phyloP scores from a whole-genome alignment of 2,797 vertebrate genomes.

The Enteromius trimaculatus region DNA sequence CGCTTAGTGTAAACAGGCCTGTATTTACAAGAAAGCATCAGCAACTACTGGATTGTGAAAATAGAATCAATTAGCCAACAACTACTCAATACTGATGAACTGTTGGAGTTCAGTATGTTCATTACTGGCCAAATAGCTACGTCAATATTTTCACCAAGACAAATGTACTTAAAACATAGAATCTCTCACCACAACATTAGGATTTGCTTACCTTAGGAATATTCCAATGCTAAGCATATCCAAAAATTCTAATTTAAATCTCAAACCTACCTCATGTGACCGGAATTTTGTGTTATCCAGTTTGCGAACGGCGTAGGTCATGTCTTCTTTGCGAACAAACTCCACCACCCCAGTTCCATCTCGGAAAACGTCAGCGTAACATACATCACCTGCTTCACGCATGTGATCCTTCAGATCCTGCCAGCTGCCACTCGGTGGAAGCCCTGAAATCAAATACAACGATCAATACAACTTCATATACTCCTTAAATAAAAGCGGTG shows the following conservation, averaged over 20 bases:
- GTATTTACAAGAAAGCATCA: not conserved
- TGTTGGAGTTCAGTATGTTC: too few species aligned
- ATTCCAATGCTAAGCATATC: constrained; percentile 45
- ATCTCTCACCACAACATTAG: not conserved
- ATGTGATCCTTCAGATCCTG: constrained; percentile 92
- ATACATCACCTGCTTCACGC: constrained; percentile 88
- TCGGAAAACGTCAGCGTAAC: constrained; percentile 88
- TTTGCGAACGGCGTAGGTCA: constrained; percentile 88
- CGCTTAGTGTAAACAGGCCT: too few species aligned
- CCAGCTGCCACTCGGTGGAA: constrained; percentile 90
- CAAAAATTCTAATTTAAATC: constrained; percentile 62
- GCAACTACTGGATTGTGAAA: not conserved
- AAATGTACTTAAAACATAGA: not conserved
- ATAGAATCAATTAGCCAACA: not conserved
- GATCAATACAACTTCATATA: not conserved
- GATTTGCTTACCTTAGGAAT: constrained; percentile 53
- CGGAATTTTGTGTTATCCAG: constrained; percentile 91
- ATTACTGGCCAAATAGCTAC: too few species aligned
- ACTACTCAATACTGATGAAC: not conserved
- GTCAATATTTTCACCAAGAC: too few species aligned
- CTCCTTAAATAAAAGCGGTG: not conserved
- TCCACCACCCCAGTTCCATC: constrained; percentile 89
- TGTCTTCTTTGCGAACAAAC: constrained; percentile 92
- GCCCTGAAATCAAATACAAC: constrained; percentile 69
- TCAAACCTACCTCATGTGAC: constrained; percentile 85